These are phyloP conservation scores for Carettochelys insculpta DNA, from an alignment of 2,113 vertebrate genomes.

Conservation along the genomic window DNA sequence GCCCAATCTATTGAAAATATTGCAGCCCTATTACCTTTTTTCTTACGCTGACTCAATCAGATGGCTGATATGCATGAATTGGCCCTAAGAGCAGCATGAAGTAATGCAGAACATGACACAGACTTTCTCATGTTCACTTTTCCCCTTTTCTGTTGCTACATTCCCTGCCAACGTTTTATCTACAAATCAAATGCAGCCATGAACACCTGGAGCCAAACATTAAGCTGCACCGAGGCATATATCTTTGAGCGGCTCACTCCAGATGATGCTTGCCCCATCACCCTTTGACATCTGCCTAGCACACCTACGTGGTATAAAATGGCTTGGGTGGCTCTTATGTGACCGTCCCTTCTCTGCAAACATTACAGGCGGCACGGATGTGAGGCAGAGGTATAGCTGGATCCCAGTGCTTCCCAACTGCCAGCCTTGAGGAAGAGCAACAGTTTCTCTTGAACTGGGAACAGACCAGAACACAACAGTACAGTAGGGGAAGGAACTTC, in stretches of 20 bases:
- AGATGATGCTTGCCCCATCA: background rate
- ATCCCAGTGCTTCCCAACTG: background rate
- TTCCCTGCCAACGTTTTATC: accelerated
- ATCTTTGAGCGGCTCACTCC: background rate
- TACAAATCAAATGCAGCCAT: background rate
- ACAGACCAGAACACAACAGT: accelerated
- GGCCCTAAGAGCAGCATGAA: background rate
- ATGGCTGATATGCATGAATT: background rate
- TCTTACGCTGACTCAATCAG: background rate
- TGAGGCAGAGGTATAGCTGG: no score
- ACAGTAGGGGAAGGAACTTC: background rate
- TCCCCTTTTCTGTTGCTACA: background rate
- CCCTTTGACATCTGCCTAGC: accelerated
- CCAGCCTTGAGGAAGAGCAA: background rate
- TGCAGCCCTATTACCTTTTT: background rate
- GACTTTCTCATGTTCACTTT: background rate
- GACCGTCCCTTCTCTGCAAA: no score
- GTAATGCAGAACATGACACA: accelerated
- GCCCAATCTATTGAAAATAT: background rate
- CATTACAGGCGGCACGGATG: no score
- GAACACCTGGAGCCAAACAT: accelerated
- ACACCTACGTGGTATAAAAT: accelerated
- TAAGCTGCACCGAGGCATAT: background rate
- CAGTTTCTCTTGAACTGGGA: accelerated
- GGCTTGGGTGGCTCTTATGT: no score